Evolutionary conservation across 2,888 invertebrate genomes (phyloP), one percentile per base, ranked within the genome.

Genomic region (Diaperis boleti): DNA sequence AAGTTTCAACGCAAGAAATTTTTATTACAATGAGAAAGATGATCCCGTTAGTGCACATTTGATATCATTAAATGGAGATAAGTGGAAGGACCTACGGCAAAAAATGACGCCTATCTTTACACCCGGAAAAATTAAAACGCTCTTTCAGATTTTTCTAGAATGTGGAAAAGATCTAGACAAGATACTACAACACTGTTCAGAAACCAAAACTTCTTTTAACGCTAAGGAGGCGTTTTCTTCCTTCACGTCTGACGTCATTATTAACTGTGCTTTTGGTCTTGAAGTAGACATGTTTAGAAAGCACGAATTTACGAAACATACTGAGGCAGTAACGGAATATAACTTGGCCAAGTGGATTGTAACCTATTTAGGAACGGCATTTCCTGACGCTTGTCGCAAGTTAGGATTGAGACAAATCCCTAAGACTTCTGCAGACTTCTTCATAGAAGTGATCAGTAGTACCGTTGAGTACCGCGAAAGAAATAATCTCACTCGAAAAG

Each of bases 31-130:
- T 49, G 86, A 86, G 29, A 76, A 83, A 7, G 81, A 82, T 1
- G 87, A 88, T 74, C 85, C 84, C 0, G 65, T 88, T 18, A 83
- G 85, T 0, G 84, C 81, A 0, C 85, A 85, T 71, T 73, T 89
- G 1, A n/a, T 44, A 18, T 14, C 44, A 1, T 20, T 44, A 7
- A 44, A 45, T 15, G 45, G 45, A 1, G 20, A 17, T n/a, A 54
- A 44, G 10, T 61, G 61, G 61, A 61, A 37, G 14, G 18, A 44
- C 0, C 11, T 61, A 14, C 2, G 55, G 8, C 22, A 3, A 7
- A 54, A 61, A 35, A 76, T 89, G 69, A 83, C 88, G 0, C 87
- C 89, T 0, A 83, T 86, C 0, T 90, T 89, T 69, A 85, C 88
- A 0, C 83, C 87, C 0, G 87, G 86, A 3, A 89, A 88, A 74